Evolutionary conservation across 1,140 invertebrate genomes (phyloP), one percentile per base, ranked within the genome.

Genomic region (Euschistus heros): DNA sequence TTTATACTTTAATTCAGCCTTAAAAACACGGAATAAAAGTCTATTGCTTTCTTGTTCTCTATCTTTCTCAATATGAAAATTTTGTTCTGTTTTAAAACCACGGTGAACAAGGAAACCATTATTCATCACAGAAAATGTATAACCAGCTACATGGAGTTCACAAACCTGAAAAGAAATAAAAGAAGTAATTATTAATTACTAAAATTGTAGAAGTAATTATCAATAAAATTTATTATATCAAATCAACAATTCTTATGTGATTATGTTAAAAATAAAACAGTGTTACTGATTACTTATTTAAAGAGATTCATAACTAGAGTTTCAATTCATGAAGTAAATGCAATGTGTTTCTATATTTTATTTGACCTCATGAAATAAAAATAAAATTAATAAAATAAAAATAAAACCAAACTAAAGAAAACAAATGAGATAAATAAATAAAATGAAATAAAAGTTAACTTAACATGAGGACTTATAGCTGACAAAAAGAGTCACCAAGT

Each of bases 81-180:
- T 74, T 5, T 68, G 66, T 20, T 71, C 30, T 10, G 75, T 75
- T 70, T 84, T 83, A 68, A 80, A 79, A 22, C 82, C 82, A 67
- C 72, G 71, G 71, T 85, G 82, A 14, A 83, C 74, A 2, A 84
- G 69, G 71, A 84, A 85, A 2, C 80, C 82, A 68, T 82, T 80
- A 72, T 82, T 80, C 15, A 85, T 73, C 24, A 85, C 79, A 18
- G 76, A 74, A 71, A 84, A 84, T 52, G 76, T 76, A 72, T 79
- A 84, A 8, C 83, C 83, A 37, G 80, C 78, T 22, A 84, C 74
- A 68, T 82, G 79, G 17, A 84, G 75, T 73, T 85, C 83, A 74
- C 83, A 84, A 2, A 82, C 76, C 80, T 82, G 71, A 26, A 66
- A 50, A 10, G n/a, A 74, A 61, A 67, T 67, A 69, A 69, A 69